Percentiles rank a stretch among this genome's conserved stretches.
phyloP scores from a whole-genome alignment of 92 coral and sea anemone genomes.

The Diadumene lineata region DNA sequence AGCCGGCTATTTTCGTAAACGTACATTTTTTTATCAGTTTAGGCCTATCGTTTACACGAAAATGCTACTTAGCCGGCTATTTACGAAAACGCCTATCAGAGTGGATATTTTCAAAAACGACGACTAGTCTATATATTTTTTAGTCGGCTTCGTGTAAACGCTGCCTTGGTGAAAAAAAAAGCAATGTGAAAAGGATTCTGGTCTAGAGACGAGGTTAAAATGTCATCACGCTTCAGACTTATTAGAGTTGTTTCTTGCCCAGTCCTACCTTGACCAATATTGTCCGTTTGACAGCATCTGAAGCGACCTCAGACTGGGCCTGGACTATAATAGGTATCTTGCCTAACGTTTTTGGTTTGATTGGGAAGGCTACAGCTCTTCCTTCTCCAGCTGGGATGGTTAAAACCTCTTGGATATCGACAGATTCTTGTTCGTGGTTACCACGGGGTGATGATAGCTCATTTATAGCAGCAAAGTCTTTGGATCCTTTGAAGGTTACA shows the following conservation, averaged over 20 bases:
- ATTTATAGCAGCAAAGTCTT: conserved; percentile 58
- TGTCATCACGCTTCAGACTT: too few species aligned
- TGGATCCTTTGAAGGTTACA: conserved; percentile 74
- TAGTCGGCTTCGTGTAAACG: too few species aligned
- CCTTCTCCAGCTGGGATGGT: conserved; percentile 82
- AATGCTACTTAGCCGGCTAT: too few species aligned
- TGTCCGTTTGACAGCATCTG: conserved; percentile 83
- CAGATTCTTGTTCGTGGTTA: conserved; percentile 30
- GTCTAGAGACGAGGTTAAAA: too few species aligned
- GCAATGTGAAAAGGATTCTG: too few species aligned
- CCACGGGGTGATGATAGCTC: conserved; percentile 43
- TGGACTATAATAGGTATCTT: conserved; percentile 70
- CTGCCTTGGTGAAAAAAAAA: too few species aligned
- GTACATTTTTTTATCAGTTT: too few species aligned
- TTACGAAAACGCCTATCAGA: too few species aligned
- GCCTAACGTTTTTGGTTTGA: conserved; percentile 73
- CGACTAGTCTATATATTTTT: too few species aligned
- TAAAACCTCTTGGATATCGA: conserved; percentile 51
- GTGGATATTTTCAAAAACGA: too few species aligned
- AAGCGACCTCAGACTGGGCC: conserved; percentile 76
- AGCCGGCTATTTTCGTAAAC: too few species aligned
- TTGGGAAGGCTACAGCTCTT: conserved; percentile 79
- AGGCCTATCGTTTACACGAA: too few species aligned
- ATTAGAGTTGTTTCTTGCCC: background rate
- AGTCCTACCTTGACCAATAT: conserved; percentile 87